Evolutionary conservation across 2,113 vertebrate genomes (phyloP), one percentile per base, ranked within the genome.

Genomic region (Capreolus pygargus): DNA sequence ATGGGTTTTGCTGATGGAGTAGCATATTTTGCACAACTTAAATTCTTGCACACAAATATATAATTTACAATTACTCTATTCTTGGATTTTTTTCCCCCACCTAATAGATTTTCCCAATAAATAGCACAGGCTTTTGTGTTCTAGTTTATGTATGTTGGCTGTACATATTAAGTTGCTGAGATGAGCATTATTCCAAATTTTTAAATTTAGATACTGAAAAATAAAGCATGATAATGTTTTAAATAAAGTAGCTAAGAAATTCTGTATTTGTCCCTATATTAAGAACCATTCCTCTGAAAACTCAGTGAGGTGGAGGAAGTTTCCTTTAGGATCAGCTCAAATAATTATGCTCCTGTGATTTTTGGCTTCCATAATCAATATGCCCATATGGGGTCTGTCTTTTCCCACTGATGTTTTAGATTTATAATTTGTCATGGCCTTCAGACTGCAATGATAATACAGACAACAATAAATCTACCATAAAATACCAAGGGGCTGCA

Each of bases 191-290:
- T 89, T 28, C 52, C 21, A 12, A 84, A 94, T 95, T 95, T 95
- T 83, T 95, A 96, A 97, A 97, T 97, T 96, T 97, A 91, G 86
- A 94, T 94, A 39, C 55, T 86, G 19, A 86, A 94, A 94, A 94
- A 57, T 95, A 96, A 96, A 89, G 5, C 43, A 74, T n/a, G 23
- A 84, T 95, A 82, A 50, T 87, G 3, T 54, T 95, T 89, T 90
- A 54, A 97, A 81, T 67, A 94, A 39, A 84, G 25, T 74, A 89
- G 25, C 64, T 84, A 54, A 74, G 17, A 64, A 74, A 54, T 95
- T 79, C 39, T 84, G 6, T 96, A 64, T 58, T 30, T 87, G 33
- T 58, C 9, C 64, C 12, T 95, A 43, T 14, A n/a, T 19, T 87
- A 52, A 43, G 67, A 96, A 64, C 12, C 30, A 58, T 33, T 89